These are phyloP conservation scores for Cynopterus sphinx DNA, from an alignment of 2,797 vertebrate genomes.

Conservation along the genomic window DNA sequence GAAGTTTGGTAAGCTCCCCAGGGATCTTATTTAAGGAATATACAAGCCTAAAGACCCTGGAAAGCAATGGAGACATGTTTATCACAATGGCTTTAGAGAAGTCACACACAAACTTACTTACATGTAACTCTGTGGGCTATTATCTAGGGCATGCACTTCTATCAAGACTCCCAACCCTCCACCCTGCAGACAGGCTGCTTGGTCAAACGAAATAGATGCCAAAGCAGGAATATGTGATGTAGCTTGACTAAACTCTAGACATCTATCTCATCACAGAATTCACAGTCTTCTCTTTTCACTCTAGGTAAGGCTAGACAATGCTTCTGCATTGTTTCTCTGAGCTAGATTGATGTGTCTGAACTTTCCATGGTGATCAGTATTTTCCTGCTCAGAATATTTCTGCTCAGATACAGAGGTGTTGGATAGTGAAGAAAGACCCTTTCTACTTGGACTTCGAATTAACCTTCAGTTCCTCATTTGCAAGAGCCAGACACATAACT, in stretches of 20 bases:
- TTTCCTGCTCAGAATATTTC: not conserved
- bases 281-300: not conserved
- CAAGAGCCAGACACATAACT: not conserved
- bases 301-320: not conserved
- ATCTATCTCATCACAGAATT: not conserved
- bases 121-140: not conserved
- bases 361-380: not conserved
- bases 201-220: not conserved
- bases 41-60: not conserved
- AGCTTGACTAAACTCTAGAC: not conserved
- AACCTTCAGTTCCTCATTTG: not conserved
- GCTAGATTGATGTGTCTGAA: not conserved
- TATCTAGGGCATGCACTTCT: not conserved
- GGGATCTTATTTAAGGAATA: not conserved
- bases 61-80: not conserved
- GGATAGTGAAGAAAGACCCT: not conserved
- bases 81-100: not conserved
- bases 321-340: not conserved
- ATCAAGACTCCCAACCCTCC: accelerated
- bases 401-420: not conserved
- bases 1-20: not conserved
- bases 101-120: not conserved
- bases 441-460: not conserved
- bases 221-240: not conserved
- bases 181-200: not conserved